Percentiles rank a stretch among this genome's conserved stretches.
These are phyloP conservation scores for Paradisaea rubra DNA, from an alignment of 2,113 vertebrate species.

Conservation along the genomic window DNA sequence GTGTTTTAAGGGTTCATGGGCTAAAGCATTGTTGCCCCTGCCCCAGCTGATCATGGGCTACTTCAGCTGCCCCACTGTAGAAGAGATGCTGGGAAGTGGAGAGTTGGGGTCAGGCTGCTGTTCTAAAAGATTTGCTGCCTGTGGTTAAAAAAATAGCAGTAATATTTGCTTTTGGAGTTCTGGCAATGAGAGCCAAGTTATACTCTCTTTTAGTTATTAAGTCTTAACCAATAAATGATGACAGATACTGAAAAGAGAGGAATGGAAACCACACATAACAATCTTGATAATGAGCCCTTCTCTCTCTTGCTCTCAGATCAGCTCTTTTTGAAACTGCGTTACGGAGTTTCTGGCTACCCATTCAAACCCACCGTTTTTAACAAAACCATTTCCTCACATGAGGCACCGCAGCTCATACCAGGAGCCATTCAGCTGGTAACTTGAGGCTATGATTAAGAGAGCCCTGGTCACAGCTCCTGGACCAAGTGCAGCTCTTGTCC, in stretches of 20 bases:
- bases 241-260: not conserved
- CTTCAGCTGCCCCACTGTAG: not conserved
- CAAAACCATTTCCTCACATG: not conserved
- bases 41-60: not conserved
- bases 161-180: not conserved
- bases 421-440: not conserved
- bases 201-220: not conserved
- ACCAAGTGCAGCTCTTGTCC: not conserved
- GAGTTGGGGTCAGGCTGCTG: not conserved
- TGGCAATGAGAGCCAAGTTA: not conserved
- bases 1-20: not conserved
- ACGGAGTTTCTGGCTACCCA: not conserved
- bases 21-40: not conserved
- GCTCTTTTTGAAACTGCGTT: not conserved
- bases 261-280: not conserved
- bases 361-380: not conserved
- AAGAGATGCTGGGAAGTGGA: not conserved
- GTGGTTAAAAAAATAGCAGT: not conserved
- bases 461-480: not conserved
- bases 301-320: not conserved
- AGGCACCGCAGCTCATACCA: not conserved
- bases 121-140: not conserved
- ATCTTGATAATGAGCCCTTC: conserved; percentile 24
- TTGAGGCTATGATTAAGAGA: not conserved
- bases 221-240: conserved; percentile 5